Base-by-base conservation (phyloP, 2,113 vertebrate species). In the Callaeas wilsoni region DNA sequence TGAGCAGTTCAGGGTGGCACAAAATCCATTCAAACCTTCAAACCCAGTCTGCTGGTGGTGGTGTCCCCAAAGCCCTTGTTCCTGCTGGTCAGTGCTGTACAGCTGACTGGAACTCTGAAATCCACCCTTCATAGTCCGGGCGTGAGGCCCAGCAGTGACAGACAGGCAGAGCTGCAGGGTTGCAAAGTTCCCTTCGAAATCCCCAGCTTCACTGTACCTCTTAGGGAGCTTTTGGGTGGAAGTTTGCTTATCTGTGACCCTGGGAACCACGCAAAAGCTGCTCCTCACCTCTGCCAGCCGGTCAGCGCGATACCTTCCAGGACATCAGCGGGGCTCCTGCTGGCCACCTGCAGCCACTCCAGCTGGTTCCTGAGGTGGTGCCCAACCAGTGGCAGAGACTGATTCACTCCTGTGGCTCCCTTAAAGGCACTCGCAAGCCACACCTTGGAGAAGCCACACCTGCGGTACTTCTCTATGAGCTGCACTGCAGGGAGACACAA, bases 391-490 rank as follows among this genome's bases (percentile, higher is more conserved):
- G 99, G 97, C 6, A 99, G 98, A 29, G 98, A 98, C 63, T 99
- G 99, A 91, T 97, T 97, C 2, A 97, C 98, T 27, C 98, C 97
- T 1, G 99, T 99, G 79, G 99, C 99, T 77, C 99, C 99, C 98
- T 99, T 99, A 86, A 99, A 99, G 87, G 99, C 98, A 76, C 99
- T 99, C 44, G 99, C 99, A 3, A 98, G 98, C 99, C 99, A 99
- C 67, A 99, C 96, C 64, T 98, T 98, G 35, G 96, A 84, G 92
- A 99, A 98, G 56, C 99, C 98, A 0, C 98, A 98, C n/a, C 95
- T 93, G 16, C 4, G 94, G 93, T 99, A 99, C 91, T 98, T 99
- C 82, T 99, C 98, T 75, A 99, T 75, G 63, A 99, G 98, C 33
- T 89, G 98, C 77, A 98, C 99, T 99, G 95, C 63, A 57, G 63